A percentile compares a stretch with the other conserved stretches of the same genome.
These are phyloP conservation scores for Theristicus caerulescens DNA, from an alignment of 2,113 vertebrate species.

Conservation along the genomic window DNA sequence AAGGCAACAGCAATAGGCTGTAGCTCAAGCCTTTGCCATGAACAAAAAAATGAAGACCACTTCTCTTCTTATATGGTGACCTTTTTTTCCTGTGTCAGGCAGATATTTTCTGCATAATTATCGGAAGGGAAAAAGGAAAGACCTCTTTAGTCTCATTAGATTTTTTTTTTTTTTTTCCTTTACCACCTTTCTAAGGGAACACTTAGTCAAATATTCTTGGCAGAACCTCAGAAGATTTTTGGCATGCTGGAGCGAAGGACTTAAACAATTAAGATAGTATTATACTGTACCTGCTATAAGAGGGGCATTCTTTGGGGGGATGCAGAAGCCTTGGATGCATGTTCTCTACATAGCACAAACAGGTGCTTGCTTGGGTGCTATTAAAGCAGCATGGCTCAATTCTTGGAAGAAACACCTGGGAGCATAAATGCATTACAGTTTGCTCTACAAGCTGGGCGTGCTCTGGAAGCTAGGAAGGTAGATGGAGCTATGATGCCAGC, in stretches of 20 bases:
- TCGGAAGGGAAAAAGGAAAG: neutral
- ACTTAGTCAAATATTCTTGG: neutral
- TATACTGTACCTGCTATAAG: neutral
- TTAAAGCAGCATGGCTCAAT: neutral
- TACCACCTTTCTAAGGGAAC: neutral
- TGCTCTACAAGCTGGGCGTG: neutral
- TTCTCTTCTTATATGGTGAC: neutral
- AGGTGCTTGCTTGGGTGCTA: neutral
- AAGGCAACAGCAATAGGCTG: neutral
- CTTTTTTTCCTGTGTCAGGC: neutral
- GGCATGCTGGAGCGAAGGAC: neutral
- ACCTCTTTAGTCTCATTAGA: neutral
- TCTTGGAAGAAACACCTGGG: neutral
- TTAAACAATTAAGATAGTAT: neutral
- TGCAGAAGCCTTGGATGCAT: neutral
- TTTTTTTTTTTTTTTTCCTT: neutral
- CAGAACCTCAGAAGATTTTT: neutral
- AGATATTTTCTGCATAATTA: neutral
- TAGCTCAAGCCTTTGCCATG: neutral
- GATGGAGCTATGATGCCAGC: conserved; percentile 1
- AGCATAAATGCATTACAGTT: neutral
- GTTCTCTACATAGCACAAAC: neutral
- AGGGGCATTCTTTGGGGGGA: neutral
- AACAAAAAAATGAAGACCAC: neutral
- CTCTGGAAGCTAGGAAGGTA: neutral